phyloP scores from a whole-genome alignment of 2,797 vertebrate genomes.

The Dicrostonyx torquatus region DNA sequence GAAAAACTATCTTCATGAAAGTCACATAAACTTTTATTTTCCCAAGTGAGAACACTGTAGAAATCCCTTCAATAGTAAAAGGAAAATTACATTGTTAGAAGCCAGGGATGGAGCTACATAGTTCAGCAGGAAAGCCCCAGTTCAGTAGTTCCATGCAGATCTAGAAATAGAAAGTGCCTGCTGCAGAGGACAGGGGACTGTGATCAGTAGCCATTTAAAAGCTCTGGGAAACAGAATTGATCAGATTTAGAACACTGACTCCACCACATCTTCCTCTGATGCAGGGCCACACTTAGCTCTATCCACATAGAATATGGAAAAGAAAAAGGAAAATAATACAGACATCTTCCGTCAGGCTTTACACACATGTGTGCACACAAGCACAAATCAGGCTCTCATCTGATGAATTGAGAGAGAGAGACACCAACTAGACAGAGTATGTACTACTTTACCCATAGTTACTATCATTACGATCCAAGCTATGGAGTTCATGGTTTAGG shows the following conservation, averaged over 20 bases:
- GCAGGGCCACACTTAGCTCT: not conserved
- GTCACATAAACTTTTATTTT: slow-evolving; percentile 31
- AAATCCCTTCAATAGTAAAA: not conserved
- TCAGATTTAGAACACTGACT: slow-evolving; percentile 19
- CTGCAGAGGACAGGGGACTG: not conserved
- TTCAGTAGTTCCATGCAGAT: not conserved
- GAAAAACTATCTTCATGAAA: slow-evolving; percentile 42
- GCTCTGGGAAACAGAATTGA: slow-evolving; percentile 13
- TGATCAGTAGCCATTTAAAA: not conserved
- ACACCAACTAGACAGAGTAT: not conserved
- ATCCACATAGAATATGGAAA: not conserved
- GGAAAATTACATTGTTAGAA: not conserved
- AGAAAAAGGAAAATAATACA: not conserved
- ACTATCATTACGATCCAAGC: slow-evolving; percentile 17
- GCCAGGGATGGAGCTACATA: not conserved
- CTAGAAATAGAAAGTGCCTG: not conserved
- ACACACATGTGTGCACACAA: not conserved
- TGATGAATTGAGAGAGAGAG: slow-evolving; percentile 24
- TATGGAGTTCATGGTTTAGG: slow-evolving; percentile 5
- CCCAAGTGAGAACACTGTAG: slow-evolving; percentile 33
- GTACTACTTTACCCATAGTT: not conserved
- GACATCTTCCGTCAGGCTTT: not conserved
- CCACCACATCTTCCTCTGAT: not conserved
- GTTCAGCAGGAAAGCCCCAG: not conserved
- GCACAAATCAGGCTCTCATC: not conserved